Evolutionary conservation across 2,797 vertebrate species (phyloP).

Genomic region (Nannoperca obscura): DNA sequence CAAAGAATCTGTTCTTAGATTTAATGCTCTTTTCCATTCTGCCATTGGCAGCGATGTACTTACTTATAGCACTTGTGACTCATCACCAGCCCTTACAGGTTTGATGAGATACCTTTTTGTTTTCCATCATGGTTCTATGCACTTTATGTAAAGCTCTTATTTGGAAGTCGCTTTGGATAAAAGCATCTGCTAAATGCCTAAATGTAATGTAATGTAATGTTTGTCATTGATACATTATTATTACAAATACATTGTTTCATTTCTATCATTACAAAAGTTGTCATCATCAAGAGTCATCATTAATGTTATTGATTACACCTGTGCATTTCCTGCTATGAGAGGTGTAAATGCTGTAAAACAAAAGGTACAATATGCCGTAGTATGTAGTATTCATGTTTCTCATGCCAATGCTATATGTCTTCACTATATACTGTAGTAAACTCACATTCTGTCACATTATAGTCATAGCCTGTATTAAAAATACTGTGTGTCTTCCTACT

Average conservation of each 20-base stretch:
- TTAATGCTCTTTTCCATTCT: too few species aligned
- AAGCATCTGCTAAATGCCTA: too few species aligned
- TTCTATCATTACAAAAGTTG: not conserved
- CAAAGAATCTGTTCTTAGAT: too few species aligned
- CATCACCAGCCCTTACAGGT: too few species aligned
- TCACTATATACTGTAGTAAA: not conserved
- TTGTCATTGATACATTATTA: not conserved
- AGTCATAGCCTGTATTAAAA: slow-evolving; percentile 19
- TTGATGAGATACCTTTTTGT: too few species aligned
- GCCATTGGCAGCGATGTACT: too few species aligned
- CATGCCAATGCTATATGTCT: not conserved
- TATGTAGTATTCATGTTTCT: not conserved
- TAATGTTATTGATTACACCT: not conserved
- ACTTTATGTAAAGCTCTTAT: too few species aligned
- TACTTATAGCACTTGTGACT: too few species aligned
- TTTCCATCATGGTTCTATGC: too few species aligned
- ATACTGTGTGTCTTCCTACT: not conserved
- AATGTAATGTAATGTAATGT: too few species aligned
- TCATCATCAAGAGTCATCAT: not conserved
- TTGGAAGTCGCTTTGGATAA: too few species aligned
- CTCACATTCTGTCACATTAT: not conserved
- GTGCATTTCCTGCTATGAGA: not conserved
- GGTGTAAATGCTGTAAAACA: not conserved
- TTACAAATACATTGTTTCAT: not conserved
- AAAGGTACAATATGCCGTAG: not conserved